phyloP scores from a whole-genome alignment of 92 coral and sea anemone genomes.

The Isaurus tuberculatus region DNA sequence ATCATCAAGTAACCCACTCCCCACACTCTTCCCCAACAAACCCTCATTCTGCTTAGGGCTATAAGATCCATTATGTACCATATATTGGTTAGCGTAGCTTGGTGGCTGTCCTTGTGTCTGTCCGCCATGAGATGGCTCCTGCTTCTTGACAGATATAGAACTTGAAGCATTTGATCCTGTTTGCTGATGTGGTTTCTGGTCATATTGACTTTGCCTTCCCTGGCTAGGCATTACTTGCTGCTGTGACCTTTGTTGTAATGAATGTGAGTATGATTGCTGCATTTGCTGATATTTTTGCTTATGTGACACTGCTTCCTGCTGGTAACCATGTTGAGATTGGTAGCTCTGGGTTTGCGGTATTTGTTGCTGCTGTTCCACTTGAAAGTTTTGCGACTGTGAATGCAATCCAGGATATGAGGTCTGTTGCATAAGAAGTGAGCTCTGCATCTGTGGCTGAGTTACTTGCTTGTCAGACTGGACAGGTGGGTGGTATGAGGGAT shows the following conservation, averaged over 20 bases:
- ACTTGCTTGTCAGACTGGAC: conserved; percentile 28
- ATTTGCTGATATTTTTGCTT: conserved; percentile 61
- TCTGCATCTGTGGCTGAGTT: neutral
- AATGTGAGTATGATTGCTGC: conserved; percentile 19
- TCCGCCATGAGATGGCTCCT: conserved; percentile 23
- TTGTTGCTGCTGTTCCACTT: conserved; percentile 20
- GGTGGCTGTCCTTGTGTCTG: conserved; percentile 25
- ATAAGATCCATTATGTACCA: conserved; percentile 12
- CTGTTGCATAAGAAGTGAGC: conserved; percentile 22
- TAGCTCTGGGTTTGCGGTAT: conserved; percentile 23
- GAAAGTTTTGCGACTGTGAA: conserved; percentile 20
- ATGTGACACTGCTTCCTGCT: conserved; percentile 33
- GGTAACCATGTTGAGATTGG: conserved; percentile 31
- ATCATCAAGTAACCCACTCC: no score
- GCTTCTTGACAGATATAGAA: conserved; percentile 4
- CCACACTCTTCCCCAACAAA: no score
- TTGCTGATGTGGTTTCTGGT: conserved; percentile 24
- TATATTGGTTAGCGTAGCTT: conserved; percentile 20
- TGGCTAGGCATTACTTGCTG: conserved; percentile 16
- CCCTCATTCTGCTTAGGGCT: no score
- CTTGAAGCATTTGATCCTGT: neutral
- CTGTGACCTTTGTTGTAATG: conserved; percentile 10
- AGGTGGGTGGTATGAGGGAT: neutral
- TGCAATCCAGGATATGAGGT: conserved; percentile 22
- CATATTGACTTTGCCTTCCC: conserved; percentile 29